These are phyloP conservation scores for Ondatra zibethicus DNA, from an alignment of 2,113 vertebrate species.

Conservation along the genomic window DNA sequence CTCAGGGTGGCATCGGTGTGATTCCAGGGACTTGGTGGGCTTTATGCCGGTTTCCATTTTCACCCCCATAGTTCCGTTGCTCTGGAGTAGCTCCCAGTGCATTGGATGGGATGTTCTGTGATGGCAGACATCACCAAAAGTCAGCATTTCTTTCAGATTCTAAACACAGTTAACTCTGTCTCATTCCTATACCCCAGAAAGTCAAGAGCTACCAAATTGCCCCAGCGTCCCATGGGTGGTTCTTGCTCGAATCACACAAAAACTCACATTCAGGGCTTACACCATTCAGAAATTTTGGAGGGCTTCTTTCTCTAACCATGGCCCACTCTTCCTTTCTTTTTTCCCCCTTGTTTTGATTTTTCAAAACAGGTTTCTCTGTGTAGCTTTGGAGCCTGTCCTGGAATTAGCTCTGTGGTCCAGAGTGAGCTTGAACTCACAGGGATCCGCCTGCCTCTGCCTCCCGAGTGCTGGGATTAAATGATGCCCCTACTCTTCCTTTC, in stretches of 20 bases:
- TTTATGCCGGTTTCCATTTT: slow-evolving; percentile 3
- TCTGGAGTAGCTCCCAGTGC: not conserved
- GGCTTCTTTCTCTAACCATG: not conserved
- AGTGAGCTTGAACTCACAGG: too few species aligned
- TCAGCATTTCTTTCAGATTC: not conserved
- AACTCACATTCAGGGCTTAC: not conserved
- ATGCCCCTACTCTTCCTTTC: not conserved
- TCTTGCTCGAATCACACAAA: slow-evolving; percentile 21
- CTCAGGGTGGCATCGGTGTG: not conserved
- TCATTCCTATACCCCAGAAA: not conserved
- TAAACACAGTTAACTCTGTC: not conserved
- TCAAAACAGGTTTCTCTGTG: too few species aligned
- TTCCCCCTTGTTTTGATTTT: too few species aligned
- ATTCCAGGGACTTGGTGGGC: not conserved
- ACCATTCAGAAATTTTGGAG: not conserved
- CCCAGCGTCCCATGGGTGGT: not conserved
- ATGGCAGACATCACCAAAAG: not conserved
- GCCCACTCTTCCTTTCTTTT: not conserved
- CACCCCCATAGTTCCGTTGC: not conserved
- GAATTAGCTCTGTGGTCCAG: too few species aligned
- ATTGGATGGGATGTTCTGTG: not conserved
- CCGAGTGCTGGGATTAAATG: too few species aligned
- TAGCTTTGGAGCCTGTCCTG: too few species aligned
- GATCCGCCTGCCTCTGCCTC: too few species aligned
- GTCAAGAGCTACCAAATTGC: not conserved